Percentiles rank a stretch among this genome's conserved stretches.
Conservation (phyloP, 2,888 invertebrate genomes). For the Orchesella flavescens region DNA sequence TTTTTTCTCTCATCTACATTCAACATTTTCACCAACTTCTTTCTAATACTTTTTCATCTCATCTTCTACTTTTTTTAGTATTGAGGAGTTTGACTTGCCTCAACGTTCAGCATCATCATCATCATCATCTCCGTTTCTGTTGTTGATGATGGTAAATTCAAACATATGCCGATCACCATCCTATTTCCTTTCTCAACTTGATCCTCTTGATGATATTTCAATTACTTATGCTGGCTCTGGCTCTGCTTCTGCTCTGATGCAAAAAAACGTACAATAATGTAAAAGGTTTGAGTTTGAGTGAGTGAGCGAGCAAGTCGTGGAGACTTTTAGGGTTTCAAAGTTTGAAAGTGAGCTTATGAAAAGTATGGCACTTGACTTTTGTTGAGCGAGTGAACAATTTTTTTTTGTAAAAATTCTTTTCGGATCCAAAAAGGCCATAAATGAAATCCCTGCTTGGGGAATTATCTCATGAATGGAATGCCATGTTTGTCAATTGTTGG, state of each 20-base stretch:
- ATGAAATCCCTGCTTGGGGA: constrained; percentile 44
- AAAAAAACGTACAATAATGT: not conserved
- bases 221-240: not conserved
- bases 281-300: not conserved
- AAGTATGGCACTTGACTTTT: constrained; percentile 20
- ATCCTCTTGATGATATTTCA: constrained; percentile 47
- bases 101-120: not conserved
- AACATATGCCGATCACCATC: constrained; percentile 48
- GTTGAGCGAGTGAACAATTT: not conserved
- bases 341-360: too few relatives aligned
- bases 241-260: not conserved
- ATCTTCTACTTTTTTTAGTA: not conserved
- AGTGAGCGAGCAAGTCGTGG: not conserved
- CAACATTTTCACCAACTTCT: too few relatives aligned
- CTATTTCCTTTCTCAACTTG: constrained; percentile 38
- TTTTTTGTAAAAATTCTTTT: constrained; percentile 22
- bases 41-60: too few relatives aligned
- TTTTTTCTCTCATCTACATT: constrained; percentile 6
- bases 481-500: constrained; percentile 54
- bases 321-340: too few relatives aligned
- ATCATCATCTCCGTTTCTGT: not conserved
- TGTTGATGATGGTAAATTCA: constrained; percentile 29
- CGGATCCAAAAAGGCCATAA: constrained; percentile 43
- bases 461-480: constrained; percentile 23
- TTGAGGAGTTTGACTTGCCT: constrained; percentile 33